Evolutionary conservation across 2,797 vertebrate species (phyloP).

Genomic region (Ctenochaetus hawaiiensis): DNA sequence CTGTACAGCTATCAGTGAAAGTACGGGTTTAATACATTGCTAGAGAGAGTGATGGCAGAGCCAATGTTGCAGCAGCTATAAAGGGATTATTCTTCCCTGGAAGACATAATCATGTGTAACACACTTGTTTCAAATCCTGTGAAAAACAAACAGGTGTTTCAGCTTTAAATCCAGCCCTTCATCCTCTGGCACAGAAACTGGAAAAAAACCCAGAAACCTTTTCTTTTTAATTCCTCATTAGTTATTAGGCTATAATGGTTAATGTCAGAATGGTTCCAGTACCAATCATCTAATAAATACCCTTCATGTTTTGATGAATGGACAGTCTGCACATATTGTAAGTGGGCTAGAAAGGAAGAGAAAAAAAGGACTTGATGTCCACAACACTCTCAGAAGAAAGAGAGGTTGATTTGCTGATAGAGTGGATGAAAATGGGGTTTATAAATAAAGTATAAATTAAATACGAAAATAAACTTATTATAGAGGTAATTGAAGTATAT

Average conservation of each 20-base stretch:
- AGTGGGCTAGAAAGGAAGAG: neutral
- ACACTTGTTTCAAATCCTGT: conserved; percentile 80
- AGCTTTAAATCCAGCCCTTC: conserved; percentile 61
- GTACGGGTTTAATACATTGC: conserved; percentile 76
- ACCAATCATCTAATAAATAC: neutral
- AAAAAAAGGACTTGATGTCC: neutral
- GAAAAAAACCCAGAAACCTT: conserved; percentile 18
- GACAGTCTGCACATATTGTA: neutral
- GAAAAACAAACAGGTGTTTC: conserved; percentile 82
- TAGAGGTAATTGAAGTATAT: too few species aligned
- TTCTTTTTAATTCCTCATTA: neutral
- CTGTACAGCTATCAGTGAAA: conserved; percentile 61
- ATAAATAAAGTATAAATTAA: too few species aligned
- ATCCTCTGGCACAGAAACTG: conserved; percentile 29
- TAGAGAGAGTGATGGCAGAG: conserved; percentile 69
- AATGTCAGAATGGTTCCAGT: neutral
- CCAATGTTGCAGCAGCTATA: conserved; percentile 70
- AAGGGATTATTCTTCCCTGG: conserved; percentile 80
- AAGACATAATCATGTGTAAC: conserved; percentile 82
- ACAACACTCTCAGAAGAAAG: neutral
- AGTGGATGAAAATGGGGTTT: neutral
- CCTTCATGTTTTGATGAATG: neutral
- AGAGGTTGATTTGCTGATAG: neutral
- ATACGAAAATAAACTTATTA: too few species aligned
- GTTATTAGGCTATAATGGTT: neutral